phyloP scores from a whole-genome alignment of 2,797 vertebrate genomes.

The Poecilia wingei region DNA sequence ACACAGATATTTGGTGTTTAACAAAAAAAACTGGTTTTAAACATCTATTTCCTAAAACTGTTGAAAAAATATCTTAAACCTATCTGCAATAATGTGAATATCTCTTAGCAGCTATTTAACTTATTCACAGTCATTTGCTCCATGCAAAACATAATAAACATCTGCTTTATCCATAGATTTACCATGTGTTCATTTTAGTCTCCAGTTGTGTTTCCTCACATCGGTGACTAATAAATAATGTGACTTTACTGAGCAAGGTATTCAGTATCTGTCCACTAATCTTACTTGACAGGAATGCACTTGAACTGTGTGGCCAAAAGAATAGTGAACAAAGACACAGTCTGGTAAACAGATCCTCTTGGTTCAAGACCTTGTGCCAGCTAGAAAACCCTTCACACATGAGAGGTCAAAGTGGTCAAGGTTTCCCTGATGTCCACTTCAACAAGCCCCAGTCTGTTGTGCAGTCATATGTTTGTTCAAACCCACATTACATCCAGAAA shows the following conservation, averaged over 20 bases:
- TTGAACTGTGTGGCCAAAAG: slow-evolving; percentile 28
- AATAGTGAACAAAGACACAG: slow-evolving; percentile 36
- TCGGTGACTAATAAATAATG: slow-evolving; percentile 14
- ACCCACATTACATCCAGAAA: slow-evolving; percentile 5
- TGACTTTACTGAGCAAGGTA: neutral
- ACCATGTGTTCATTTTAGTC: slow-evolving; percentile 7
- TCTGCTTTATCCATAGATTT: slow-evolving; percentile 8
- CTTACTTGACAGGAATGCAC: slow-evolving; percentile 21
- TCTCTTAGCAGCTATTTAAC: slow-evolving; percentile 2
- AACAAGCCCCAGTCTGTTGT: slow-evolving; percentile 22
- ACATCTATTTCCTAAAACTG: neutral
- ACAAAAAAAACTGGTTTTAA: too few species aligned
- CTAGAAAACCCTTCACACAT: slow-evolving; percentile 33
- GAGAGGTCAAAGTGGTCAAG: slow-evolving; percentile 18
- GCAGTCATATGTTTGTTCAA: slow-evolving; percentile 18
- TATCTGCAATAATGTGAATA: neutral
- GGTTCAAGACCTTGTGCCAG: slow-evolving; percentile 30
- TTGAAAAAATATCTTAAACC: neutral
- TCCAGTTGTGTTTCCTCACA: slow-evolving; percentile 4
- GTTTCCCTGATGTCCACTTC: slow-evolving; percentile 31
- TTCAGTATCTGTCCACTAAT: slow-evolving; percentile 21
- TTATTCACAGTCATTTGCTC: slow-evolving; percentile 25
- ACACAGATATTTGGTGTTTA: neutral
- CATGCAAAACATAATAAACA: slow-evolving; percentile 11
- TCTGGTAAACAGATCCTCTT: slow-evolving; percentile 41